Conservation (phyloP, 2,113 vertebrate species). For the Brachirus orientalis region DNA sequence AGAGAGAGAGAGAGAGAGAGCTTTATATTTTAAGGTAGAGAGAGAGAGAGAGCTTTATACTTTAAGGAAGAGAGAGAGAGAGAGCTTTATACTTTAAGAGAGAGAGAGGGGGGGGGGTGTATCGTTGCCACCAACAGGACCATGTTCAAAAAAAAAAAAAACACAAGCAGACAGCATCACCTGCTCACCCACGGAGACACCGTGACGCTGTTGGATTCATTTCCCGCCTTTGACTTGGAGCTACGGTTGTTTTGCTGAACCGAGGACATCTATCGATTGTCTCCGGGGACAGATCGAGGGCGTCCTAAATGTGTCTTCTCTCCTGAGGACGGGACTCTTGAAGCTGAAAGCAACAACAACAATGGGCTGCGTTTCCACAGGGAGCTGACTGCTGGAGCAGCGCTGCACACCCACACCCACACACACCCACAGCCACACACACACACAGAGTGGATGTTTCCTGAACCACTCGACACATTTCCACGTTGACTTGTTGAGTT, state of each 20-base stretch:
- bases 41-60: constrained; percentile 25
- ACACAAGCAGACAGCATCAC: constrained; percentile 28
- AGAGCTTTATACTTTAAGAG: too few relatives aligned
- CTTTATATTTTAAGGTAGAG: too few relatives aligned
- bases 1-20: constrained; percentile 18
- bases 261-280: not conserved
- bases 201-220: not conserved
- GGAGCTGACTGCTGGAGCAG: constrained; percentile 26
- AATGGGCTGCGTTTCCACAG: constrained; percentile 56
- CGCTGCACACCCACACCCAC: constrained; percentile 2
- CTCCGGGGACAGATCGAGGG: not conserved
- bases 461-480: not conserved
- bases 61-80: constrained; percentile 15
- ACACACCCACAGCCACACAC: not conserved
- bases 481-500: constrained; percentile 25
- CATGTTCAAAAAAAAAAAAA: constrained; percentile 32
- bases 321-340: constrained; percentile 54
- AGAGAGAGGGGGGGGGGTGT: constrained; percentile 16
- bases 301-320: constrained; percentile 58
- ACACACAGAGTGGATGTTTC: not conserved
- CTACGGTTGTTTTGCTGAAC: not conserved
- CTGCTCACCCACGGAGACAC: constrained; percentile 2
- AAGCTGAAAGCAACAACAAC: constrained; percentile 34
- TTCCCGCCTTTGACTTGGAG: not conserved
- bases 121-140: constrained; percentile 38